A percentile compares a stretch with the other conserved stretches of the same genome.
Evolutionary conservation across 2,888 invertebrate species (phyloP).

Genomic region (Mythimna loreyi): DNA sequence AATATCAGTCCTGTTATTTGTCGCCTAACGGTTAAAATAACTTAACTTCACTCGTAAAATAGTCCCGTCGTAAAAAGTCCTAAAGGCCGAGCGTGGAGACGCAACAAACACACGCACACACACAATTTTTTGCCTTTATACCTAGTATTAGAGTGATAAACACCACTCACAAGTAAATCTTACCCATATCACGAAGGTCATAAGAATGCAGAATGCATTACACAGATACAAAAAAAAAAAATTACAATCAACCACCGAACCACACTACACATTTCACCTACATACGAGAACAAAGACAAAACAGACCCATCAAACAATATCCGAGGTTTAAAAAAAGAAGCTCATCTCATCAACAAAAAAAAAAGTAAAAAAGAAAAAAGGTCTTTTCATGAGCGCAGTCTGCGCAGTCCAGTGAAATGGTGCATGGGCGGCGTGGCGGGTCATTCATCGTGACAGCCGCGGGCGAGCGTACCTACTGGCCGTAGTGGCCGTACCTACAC

Average conservation of each 20-base stretch:
- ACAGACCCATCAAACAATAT: slow-evolving; percentile 60
- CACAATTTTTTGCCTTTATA: too few species aligned
- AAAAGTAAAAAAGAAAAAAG: slow-evolving; percentile 65
- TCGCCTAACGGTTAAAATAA: neutral
- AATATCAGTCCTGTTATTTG: neutral
- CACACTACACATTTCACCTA: slow-evolving; percentile 44
- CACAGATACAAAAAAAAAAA: neutral
- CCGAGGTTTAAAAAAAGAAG: slow-evolving; percentile 55
- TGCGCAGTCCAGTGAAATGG: slow-evolving; percentile 74
- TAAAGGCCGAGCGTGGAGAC: too few species aligned
- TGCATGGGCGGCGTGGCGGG: slow-evolving; percentile 83
- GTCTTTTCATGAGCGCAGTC: slow-evolving; percentile 79
- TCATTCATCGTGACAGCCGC: slow-evolving; percentile 87
- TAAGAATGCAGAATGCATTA: neutral
- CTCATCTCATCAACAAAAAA: slow-evolving; percentile 67
- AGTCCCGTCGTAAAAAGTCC: too few species aligned
- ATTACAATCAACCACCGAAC: slow-evolving; percentile 6
- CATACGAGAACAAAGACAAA: slow-evolving; percentile 51
- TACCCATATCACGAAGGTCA: neutral
- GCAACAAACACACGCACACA: too few species aligned
- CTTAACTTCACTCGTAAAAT: too few species aligned
- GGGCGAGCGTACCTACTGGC: slow-evolving; percentile 83
- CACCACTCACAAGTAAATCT: too few species aligned
- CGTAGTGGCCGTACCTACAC: slow-evolving; percentile 78
- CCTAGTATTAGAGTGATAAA: too few species aligned